phyloP scores from a whole-genome alignment of 2,888 invertebrate species.

The Caenorhabditis sinica region DNA sequence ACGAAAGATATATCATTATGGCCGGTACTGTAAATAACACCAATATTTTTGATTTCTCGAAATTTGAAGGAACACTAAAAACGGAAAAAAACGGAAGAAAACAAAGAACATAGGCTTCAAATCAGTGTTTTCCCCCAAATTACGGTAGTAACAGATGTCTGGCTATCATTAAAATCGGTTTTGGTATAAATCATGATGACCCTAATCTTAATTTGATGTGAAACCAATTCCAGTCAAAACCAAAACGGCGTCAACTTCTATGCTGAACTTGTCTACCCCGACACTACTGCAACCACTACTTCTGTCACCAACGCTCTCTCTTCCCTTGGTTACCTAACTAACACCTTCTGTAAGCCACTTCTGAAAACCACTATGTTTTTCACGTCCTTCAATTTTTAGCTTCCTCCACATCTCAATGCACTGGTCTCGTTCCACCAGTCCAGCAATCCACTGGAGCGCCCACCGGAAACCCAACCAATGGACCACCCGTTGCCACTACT shows the following conservation, averaged over 20 bases:
- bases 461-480: neutral
- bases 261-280: conserved; percentile 40
- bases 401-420: conserved; percentile 55
- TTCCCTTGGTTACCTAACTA: conserved; percentile 37
- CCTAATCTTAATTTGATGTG: too few relatives aligned
- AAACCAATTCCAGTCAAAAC: conserved; percentile 30
- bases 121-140: too few relatives aligned
- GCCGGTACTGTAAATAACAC: too few relatives aligned
- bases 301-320: conserved; percentile 21
- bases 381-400: conserved; percentile 15
- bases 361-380: neutral
- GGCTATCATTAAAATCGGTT: too few relatives aligned
- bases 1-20: too few relatives aligned
- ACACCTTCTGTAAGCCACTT: conserved; percentile 29
- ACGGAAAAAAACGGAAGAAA: too few relatives aligned
- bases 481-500: neutral
- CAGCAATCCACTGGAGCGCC: neutral
- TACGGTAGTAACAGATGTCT: too few relatives aligned
- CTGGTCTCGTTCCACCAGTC: conserved; percentile 33
- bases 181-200: too few relatives aligned
- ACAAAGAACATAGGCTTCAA: too few relatives aligned
- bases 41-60: too few relatives aligned
- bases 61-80: too few relatives aligned
- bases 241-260: conserved; percentile 60
- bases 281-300: conserved; percentile 5